Base-by-base conservation (phyloP, 2,113 vertebrate species). In the Syngnathus scovelli region DNA sequence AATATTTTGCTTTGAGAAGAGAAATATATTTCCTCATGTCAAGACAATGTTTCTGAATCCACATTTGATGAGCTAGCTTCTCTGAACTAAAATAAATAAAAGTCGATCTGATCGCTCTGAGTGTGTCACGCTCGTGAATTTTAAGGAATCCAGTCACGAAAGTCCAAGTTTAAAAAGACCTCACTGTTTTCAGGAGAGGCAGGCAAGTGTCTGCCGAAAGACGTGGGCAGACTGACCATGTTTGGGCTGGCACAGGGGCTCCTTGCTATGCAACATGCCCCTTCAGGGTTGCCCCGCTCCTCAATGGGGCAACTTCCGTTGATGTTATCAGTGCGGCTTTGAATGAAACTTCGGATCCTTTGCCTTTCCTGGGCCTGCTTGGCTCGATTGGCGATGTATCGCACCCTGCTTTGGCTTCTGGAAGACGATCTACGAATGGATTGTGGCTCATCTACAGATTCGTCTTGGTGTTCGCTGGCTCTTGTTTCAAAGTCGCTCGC, bases 241-340 rank as follows among this genome's bases (percentile, higher is more conserved):
- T 92, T 85, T 1, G 64, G 19, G 49, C 92, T 93, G 33, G 44
- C 59, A 16, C 92, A 95, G 54, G 87, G 88, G 7, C 92, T 93
- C 1, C 67, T 90, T 36, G 88, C 84, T 51, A 92, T 84, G 0
- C 90, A 93, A 81, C 95, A 98, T 10, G 95, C 94, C 0, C 97
- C 96, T 84, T 98, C 95, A 0, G 96, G 96, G 67, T 92, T 93
- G 0, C 96, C 96, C 16, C 96, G 84, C 86, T 97, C 94, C 80
- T 96, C 95, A 0, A 94, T 94, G 71, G 93, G 93, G 58, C 58
- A 89, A 10, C 74, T 75, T 72, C 79, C 83, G 23, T 68, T 59
- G 27, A 69, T 52, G 66, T 55, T 69, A 67, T 67, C 58, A 48
- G 41, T 71, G 66, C 27, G 27, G 27, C 65, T 70, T 70, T 84